Evolutionary conservation across 2,888 invertebrate genomes (phyloP), one percentile per base, ranked within the genome.

Genomic region (Dasysyrphus tricinctus): DNA sequence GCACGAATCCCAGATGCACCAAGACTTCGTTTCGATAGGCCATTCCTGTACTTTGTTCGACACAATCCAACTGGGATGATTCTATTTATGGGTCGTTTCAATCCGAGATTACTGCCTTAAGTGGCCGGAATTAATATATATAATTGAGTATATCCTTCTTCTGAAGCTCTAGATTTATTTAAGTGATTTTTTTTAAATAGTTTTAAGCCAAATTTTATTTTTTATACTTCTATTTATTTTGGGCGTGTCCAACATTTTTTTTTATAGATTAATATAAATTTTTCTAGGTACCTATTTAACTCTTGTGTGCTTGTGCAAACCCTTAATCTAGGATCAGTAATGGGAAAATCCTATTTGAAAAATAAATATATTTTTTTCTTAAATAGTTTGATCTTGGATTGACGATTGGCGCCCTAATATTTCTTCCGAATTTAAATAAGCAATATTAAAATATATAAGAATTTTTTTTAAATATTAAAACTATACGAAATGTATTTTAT

Each of bases 61-160:
- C 97, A 98, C 92, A 97, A 97, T 92, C 97, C 97, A 1, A 96
- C 97, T n/a, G 97, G 97, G 83, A 95, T 97, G 93, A 96, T 98
- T 90, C 93, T 98, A 70, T 97, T 97, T 91, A 96, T 97, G 94
- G 97, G 97, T 54, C 94, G 97, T 91, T 97, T 97, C 93, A 97
- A 97, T 92, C 97, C 97, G 54, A 95, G 96, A 93, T 94, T 97
- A 91, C 93, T 96, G 92, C 96, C 96, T 92, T 96, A 93, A 94
- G 82, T 32, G 34, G 34, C 19, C 12, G 12, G 3, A 42, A 16
- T 32, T 63, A 16, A 34, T 29, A 24, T 37, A 34, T 29, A 24
- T 37, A 0, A 6, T 42, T 59, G 19, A 37, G 14, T 54, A 12
- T n/a, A n/a, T 29, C n/a, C 14, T 49, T 24, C 47, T 67, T 49